Evolutionary conservation across 2,888 invertebrate genomes (phyloP).

Genomic region (Agrotis ipsilon): DNA sequence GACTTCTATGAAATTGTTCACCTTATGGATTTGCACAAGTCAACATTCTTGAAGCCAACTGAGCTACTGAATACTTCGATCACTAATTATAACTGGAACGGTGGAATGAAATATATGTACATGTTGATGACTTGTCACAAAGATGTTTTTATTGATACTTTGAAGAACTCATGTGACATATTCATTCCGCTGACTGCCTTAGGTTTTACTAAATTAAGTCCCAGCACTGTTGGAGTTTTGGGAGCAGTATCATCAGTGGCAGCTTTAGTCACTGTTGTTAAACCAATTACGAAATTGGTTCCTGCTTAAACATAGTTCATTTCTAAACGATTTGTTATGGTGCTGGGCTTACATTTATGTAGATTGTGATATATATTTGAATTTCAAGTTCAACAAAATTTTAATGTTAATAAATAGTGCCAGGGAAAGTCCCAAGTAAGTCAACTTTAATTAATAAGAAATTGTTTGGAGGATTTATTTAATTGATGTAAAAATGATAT

Average conservation of each 20-base stretch:
- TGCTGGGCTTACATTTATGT: conserved; percentile 51
- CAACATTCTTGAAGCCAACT: conserved; percentile 84
- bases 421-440: conserved; percentile 11
- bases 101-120: conserved; percentile 76
- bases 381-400: conserved; percentile 2
- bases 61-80: conserved; percentile 78
- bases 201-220: conserved; percentile 94
- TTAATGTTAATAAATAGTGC: conserved; percentile 7
- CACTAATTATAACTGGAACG: conserved; percentile 72
- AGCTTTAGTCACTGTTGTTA: conserved; percentile 94
- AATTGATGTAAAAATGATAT: conserved; percentile 14
- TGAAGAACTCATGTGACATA: conserved; percentile 97
- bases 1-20: conserved; percentile 96
- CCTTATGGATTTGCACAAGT: conserved; percentile 90
- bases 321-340: conserved; percentile 42
- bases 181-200: conserved; percentile 96
- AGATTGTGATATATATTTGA: conserved; percentile 45
- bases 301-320: conserved; percentile 84
- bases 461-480: neutral
- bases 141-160: conserved; percentile 94
- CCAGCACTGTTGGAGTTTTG: conserved; percentile 94
- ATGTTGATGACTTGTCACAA: conserved; percentile 85
- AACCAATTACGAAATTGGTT: conserved; percentile 95
- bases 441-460: neutral
- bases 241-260: conserved; percentile 96